Evolutionary conservation across 2,797 vertebrate species (phyloP).

Genomic region (Poecilia picta): DNA sequence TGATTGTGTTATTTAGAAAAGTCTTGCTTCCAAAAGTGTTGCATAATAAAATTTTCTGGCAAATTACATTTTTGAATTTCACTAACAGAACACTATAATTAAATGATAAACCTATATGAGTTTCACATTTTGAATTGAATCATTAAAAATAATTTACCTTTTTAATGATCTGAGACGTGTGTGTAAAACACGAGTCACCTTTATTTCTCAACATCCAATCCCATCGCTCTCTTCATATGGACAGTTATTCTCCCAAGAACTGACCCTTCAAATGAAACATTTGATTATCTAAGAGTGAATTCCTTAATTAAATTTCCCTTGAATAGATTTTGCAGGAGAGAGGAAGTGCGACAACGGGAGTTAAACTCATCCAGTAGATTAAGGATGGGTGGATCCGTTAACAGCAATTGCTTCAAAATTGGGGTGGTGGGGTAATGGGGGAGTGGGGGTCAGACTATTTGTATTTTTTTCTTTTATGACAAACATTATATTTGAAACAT

Average conservation of each 20-base stretch:
- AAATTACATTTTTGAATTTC: background rate
- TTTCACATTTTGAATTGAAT: background rate
- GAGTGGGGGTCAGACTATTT: background rate
- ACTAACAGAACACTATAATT: background rate
- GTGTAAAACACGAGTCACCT: background rate
- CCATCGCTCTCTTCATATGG: constrained; percentile 34
- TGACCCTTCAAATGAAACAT: constrained; percentile 61
- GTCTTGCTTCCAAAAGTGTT: background rate
- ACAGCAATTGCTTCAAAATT: constrained; percentile 59
- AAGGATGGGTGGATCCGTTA: constrained; percentile 78
- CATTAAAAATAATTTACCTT: background rate
- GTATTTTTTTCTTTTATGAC: constrained; percentile 21
- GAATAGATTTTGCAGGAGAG: constrained; percentile 58
- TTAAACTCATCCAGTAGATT: constrained; percentile 68
- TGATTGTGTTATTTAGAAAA: background rate
- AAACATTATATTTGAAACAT: constrained; percentile 55
- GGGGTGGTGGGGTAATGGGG: constrained; percentile 19
- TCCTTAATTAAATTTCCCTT: constrained; percentile 77
- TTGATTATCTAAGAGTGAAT: constrained; percentile 71
- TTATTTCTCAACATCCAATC: constrained; percentile 23
- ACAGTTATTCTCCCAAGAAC: constrained; percentile 48
- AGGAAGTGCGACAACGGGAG: constrained; percentile 69
- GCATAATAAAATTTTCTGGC: background rate
- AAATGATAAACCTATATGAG: background rate
- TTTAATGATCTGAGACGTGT: background rate